Base-by-base conservation (phyloP, 2,888 invertebrate genomes). In the Myathropa florea region DNA sequence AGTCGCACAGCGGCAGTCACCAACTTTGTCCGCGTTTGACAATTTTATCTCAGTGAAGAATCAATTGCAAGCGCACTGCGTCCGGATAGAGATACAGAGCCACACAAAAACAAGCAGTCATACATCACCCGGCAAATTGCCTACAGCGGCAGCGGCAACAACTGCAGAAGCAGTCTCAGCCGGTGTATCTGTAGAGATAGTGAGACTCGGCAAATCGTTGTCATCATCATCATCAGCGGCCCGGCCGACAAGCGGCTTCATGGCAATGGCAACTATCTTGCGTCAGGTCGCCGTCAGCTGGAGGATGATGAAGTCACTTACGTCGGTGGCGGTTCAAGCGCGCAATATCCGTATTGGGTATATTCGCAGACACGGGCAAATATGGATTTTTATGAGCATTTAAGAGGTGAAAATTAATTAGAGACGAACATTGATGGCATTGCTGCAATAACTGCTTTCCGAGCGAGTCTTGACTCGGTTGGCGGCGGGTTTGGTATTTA, bases 51-150 rank as follows among this genome's bases (percentile, higher is more conserved):
- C 64, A 12, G n/a, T 71, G 65, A 83, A 83, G 75, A 86, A 86
- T 86, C 86, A 79, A 86, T 83, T 86, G 78, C 83, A 61, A 75
- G 63, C 59, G 68, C 68, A 68, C 72, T 63, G 60, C 71, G 65
- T 64, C 60, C 64, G 68, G 81, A 85, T 85, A 81, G 77, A 85
- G 85, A 81, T 53, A 77, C 60, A 36, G 73, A 60, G 70, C 68
- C 78, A 73, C 73, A 82, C 78, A 83, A 79, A 57, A 86, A 83
- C 83, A 73, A 70, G 82, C 86, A 83, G 82, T 75, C 86, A 86
- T 86, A 86, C 86, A 86, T 86, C 86, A 86, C 86, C 78, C 86
- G 78, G 78, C 83, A 83, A 86, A 86, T 86, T 83, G 86, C 83
- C 83, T 28, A 68, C 81, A 75, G 82, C 24, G n/a, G 61, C 28